Conservation (phyloP, 2,888 invertebrate species). For the Empis livida region DNA sequence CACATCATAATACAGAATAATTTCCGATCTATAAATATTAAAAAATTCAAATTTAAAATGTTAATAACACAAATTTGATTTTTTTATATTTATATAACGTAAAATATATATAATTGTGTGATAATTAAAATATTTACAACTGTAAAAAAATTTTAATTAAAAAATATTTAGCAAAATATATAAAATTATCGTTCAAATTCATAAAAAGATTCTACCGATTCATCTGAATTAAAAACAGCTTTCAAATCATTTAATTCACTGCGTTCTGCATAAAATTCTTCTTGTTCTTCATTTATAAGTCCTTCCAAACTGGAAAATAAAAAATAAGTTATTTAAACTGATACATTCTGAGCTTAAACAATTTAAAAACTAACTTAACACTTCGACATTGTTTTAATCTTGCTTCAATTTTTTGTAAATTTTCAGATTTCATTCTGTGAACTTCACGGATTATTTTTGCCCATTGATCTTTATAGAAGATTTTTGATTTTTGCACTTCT, state of each 20-base stretch:
- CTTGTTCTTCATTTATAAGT: constrained; percentile 9
- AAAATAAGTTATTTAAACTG: neutral
- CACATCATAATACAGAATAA: too few species aligned
- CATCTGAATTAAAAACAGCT: neutral
- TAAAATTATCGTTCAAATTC: neutral
- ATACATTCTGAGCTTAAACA: too few species aligned
- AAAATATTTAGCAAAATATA: too few species aligned
- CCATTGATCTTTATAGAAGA: constrained; percentile 67
- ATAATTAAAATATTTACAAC: too few species aligned
- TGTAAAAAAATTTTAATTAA: too few species aligned
- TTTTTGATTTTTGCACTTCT: constrained; percentile 50
- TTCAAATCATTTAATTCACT: constrained; percentile 11
- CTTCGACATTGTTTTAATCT: constrained; percentile 5
- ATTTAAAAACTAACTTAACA: constrained; percentile 3
- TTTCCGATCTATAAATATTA: too few species aligned
- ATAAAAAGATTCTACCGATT: neutral
- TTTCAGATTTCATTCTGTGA: constrained; percentile 41
- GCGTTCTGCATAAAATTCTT: constrained; percentile 13
- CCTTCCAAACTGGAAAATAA: neutral
- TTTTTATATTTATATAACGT: too few species aligned
- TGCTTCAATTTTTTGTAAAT: constrained; percentile 9
- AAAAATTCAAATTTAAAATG: too few species aligned
- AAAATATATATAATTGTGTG: too few species aligned
- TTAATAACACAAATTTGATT: too few species aligned
- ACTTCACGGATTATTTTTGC: constrained; percentile 53